A percentile compares a stretch with the other conserved stretches of the same genome.
phyloP scores from a whole-genome alignment of 1,140 invertebrate species.

The Chymomyza costata region DNA sequence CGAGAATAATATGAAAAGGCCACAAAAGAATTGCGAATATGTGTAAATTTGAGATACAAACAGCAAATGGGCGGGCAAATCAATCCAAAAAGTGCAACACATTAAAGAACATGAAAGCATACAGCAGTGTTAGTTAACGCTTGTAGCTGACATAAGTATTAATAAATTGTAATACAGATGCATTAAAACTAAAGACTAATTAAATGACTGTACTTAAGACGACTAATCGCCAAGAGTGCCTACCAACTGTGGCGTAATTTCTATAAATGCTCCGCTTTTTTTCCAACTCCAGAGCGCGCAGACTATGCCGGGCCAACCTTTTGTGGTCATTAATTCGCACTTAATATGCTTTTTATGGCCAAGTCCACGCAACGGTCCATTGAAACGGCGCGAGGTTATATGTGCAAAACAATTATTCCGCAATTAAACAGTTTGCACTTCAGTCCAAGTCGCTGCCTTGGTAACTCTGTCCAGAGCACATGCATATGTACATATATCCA shows the following conservation, averaged over 20 bases:
- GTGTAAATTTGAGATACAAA: too few species aligned
- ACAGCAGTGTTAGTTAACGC: too few species aligned
- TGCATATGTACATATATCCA: constrained; percentile 8
- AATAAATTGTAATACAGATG: constrained; percentile 73
- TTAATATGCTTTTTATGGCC: constrained; percentile 73
- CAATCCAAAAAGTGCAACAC: too few species aligned
- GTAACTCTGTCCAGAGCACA: constrained; percentile 10
- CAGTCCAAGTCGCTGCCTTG: constrained; percentile 19
- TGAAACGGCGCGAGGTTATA: constrained; percentile 70
- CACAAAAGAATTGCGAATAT: too few species aligned
- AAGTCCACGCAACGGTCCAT: constrained; percentile 27
- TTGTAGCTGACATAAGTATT: constrained; percentile 60
- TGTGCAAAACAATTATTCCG: constrained; percentile 74
- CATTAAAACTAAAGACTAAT: constrained; percentile 73
- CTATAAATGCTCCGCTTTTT: constrained; percentile 32
- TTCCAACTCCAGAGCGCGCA: constrained; percentile 6
- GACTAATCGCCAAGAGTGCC: constrained; percentile 38
- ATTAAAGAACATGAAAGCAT: too few species aligned
- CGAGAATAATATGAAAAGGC: too few species aligned
- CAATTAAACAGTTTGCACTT: constrained; percentile 74
- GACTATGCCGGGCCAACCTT: constrained; percentile 45
- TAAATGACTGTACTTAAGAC: constrained; percentile 69
- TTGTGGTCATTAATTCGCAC: constrained; percentile 73
- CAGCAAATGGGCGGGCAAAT: too few species aligned
- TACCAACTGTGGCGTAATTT: constrained; percentile 44